A percentile compares a stretch with the other conserved stretches of the same genome.
Conservation (phyloP, 2,113 vertebrate species). For the Glaucidium brasilianum region DNA sequence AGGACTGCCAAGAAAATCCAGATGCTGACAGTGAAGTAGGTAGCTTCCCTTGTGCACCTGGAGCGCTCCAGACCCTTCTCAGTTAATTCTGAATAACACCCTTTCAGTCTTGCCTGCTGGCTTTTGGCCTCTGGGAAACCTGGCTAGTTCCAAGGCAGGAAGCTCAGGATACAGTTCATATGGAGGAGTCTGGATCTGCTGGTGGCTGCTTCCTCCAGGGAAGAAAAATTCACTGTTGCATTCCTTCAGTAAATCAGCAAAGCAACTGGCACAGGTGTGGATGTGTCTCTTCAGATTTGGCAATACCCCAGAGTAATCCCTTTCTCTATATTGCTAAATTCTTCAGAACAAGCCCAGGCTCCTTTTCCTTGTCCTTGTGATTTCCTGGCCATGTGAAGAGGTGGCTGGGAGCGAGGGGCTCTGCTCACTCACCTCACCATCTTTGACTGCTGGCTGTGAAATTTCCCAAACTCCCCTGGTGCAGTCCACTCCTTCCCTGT, state of each 20-base stretch:
- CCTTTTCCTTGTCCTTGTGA: neutral
- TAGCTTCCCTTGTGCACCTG: neutral
- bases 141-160: neutral
- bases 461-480: conserved; percentile 93
- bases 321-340: neutral
- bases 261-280: neutral
- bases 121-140: neutral
- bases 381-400: neutral
- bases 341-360: neutral
- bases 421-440: conserved; percentile 80
- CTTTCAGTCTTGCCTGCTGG: neutral
- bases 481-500: conserved; percentile 90
- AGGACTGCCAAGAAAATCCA: neutral
- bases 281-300: neutral
- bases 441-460: conserved; percentile 85
- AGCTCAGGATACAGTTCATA: neutral
- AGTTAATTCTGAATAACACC: neutral
- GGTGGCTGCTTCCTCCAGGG: neutral
- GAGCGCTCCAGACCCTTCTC: neutral
- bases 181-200: neutral
- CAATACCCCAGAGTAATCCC: neutral
- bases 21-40: neutral
- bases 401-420: neutral
- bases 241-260: neutral
- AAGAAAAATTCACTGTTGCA: neutral